Evolutionary conservation across 2,797 vertebrate species (phyloP).

Genomic region (Parambassis ranga): DNA sequence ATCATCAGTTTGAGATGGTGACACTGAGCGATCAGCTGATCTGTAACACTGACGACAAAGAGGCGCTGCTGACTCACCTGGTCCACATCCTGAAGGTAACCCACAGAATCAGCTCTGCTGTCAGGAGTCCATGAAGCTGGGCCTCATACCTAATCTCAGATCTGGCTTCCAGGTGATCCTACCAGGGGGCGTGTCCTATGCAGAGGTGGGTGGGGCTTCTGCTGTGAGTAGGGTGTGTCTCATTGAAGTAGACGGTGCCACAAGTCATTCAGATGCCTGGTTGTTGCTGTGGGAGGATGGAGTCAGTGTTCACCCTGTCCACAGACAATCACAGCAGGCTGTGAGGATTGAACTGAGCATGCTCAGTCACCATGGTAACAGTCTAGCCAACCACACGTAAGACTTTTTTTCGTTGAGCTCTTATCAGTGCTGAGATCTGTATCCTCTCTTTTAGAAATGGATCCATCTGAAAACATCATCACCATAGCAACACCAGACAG

Average conservation of each 20-base stretch:
- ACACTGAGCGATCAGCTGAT: conserved; percentile 63
- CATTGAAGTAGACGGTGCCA: conserved; percentile 40
- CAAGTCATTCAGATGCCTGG: conserved; percentile 67
- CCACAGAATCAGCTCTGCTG: not conserved
- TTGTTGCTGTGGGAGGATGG: conserved; percentile 64
- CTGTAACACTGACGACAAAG: conserved; percentile 60
- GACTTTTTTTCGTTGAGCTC: too few species aligned
- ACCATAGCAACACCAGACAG: conserved; percentile 50
- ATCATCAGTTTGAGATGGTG: conserved; percentile 73
- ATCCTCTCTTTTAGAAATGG: conserved; percentile 47
- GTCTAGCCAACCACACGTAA: too few species aligned
- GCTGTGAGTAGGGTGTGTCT: conserved; percentile 69
- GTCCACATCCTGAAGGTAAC: conserved; percentile 78
- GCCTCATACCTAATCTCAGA: not conserved
- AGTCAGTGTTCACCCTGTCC: conserved; percentile 62
- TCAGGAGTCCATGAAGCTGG: not conserved
- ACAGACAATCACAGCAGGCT: not conserved
- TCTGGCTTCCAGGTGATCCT: conserved; percentile 70
- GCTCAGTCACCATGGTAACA: conserved; percentile 57
- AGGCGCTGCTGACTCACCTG: conserved; percentile 62
- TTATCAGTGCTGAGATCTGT: not conserved
- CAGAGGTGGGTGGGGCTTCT: conserved; percentile 60
- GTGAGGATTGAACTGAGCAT: conserved; percentile 49
- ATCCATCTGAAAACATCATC: conserved; percentile 62
- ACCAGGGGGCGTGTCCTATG: conserved; percentile 56